These are phyloP conservation scores for Monopterus albus DNA, from an alignment of 2,113 vertebrate species.

Conservation along the genomic window DNA sequence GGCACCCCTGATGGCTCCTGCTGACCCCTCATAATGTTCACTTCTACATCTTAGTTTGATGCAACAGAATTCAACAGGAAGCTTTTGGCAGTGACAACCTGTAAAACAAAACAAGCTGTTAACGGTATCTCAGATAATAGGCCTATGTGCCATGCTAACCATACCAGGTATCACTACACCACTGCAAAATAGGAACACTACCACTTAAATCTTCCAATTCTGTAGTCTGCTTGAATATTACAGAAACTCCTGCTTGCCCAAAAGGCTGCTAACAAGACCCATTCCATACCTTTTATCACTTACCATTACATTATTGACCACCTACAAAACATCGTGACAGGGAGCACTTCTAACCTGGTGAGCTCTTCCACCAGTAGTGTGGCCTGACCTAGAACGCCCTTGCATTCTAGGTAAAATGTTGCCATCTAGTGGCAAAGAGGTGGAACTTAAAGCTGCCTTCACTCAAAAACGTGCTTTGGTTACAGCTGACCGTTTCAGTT, in stretches of 20 bases:
- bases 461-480: not conserved
- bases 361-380: not conserved
- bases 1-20: constrained; percentile 31
- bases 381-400: constrained; percentile 57
- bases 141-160: not conserved
- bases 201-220: not conserved
- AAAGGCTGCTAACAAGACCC: not conserved
- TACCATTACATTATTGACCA: too few species aligned
- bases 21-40: constrained; percentile 35
- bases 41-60: constrained; percentile 35
- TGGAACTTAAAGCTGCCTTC: not conserved
- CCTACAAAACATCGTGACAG: not conserved
- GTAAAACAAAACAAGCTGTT: constrained; percentile 37
- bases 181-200: not conserved
- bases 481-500: not conserved
- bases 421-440: constrained; percentile 64
- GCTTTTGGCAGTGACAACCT: constrained; percentile 31
- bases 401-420: constrained; percentile 11
- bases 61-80: constrained; percentile 26
- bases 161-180: too few species aligned
- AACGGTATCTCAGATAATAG: not conserved
- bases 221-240: not conserved
- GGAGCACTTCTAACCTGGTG: not conserved
- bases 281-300: not conserved
- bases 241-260: not conserved